phyloP scores from a whole-genome alignment of 2,888 invertebrate species.

The Emmelina monodactyla region DNA sequence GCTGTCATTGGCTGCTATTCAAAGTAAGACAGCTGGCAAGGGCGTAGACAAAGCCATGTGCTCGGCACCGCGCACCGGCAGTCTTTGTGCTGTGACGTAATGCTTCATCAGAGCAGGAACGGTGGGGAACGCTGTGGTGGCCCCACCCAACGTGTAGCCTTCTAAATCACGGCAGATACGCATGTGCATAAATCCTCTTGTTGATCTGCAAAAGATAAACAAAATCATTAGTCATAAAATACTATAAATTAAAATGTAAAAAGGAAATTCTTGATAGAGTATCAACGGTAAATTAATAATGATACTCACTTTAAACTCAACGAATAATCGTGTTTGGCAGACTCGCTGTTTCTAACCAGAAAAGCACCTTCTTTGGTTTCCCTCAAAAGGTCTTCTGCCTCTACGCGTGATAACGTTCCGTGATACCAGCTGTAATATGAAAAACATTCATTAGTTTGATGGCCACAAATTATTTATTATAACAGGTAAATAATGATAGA shows the following conservation, averaged over 20 bases:
- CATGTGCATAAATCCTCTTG: slow-evolving; percentile 97
- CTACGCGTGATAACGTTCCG: slow-evolving; percentile 88
- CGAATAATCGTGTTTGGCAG: slow-evolving; percentile 92
- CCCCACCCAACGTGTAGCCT: slow-evolving; percentile 90
- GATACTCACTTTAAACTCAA: slow-evolving; percentile 89
- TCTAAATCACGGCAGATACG: slow-evolving; percentile 85
- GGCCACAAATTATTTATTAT: slow-evolving; percentile 3
- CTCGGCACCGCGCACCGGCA: slow-evolving; percentile 94
- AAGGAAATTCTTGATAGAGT: too few relatives aligned
- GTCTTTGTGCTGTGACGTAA: slow-evolving; percentile 85
- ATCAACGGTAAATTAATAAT: not conserved
- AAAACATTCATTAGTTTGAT: not conserved
- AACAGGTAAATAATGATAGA: slow-evolving; percentile 1
- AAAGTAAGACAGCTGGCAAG: slow-evolving; percentile 82
- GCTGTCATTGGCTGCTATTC: too few relatives aligned
- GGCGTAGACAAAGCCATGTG: slow-evolving; percentile 96
- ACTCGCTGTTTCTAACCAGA: slow-evolving; percentile 93
- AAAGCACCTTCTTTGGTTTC: slow-evolving; percentile 91
- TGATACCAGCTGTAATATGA: slow-evolving; percentile 84
- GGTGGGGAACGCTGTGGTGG: slow-evolving; percentile 89
- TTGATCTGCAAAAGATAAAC: slow-evolving; percentile 74
- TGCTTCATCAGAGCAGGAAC: slow-evolving; percentile 96
- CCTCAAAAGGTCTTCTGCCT: slow-evolving; percentile 88
- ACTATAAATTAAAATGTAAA: too few relatives aligned
- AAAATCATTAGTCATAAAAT: not conserved